Conservation (phyloP, 2,797 vertebrate genomes). For the Myoxocephalus aenaeus region DNA sequence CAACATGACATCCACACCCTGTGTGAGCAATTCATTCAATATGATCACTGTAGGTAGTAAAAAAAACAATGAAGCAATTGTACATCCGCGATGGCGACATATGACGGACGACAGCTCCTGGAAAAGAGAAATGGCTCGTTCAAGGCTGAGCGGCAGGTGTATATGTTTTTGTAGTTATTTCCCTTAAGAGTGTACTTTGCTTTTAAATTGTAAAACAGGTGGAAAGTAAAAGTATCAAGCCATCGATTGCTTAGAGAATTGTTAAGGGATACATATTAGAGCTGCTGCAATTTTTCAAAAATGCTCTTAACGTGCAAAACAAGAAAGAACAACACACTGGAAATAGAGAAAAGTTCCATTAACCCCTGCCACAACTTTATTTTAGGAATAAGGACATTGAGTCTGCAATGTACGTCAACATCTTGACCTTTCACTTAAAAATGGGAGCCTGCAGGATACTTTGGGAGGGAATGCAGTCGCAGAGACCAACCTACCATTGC, state of each 20-base stretch:
- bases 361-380: conserved; percentile 2
- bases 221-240: not conserved
- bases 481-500: conserved; percentile 52
- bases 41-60: not conserved
- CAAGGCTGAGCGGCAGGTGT: not conserved
- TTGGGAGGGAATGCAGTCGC: conserved; percentile 56
- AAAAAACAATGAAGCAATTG: conserved; percentile 1
- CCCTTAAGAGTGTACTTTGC: not conserved
- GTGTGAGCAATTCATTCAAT: conserved; percentile 31
- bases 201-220: not conserved
- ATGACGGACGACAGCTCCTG: not conserved
- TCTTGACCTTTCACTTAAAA: conserved; percentile 57
- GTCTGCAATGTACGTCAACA: conserved; percentile 46
- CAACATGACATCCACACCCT: conserved; percentile 44
- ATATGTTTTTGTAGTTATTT: not conserved
- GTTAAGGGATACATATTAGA: not conserved
- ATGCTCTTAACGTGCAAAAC: not conserved
- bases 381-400: conserved; percentile 20
- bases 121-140: not conserved
- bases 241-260: not conserved
- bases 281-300: not conserved
- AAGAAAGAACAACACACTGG: not conserved
- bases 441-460: conserved; percentile 43
- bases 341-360: conserved; percentile 9
- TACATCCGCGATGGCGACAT: not conserved